A percentile compares a stretch with the other conserved stretches of the same genome.
Conservation (phyloP, 2,797 vertebrate species). For the Glyptemys insculpta region DNA sequence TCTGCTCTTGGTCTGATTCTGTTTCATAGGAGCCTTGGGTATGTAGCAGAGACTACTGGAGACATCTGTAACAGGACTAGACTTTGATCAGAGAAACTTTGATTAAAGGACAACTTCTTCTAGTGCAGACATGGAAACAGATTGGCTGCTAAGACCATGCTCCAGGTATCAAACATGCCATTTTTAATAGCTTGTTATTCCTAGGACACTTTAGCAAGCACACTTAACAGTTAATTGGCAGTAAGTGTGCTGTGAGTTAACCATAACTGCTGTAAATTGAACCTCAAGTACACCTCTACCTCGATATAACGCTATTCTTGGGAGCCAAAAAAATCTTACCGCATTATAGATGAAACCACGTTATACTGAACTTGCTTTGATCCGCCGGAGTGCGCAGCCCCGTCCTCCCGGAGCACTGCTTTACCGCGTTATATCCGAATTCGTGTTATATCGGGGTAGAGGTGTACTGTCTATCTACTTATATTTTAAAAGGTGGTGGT, state of each 20-base stretch:
- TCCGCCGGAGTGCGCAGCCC: too few species aligned
- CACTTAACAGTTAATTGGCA: background rate
- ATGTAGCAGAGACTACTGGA: background rate
- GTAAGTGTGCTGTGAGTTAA: background rate
- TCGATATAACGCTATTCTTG: too few species aligned
- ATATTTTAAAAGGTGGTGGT: fast-evolving
- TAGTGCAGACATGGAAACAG: too few species aligned
- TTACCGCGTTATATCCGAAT: too few species aligned
- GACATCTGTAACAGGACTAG: background rate
- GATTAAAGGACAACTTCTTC: background rate
- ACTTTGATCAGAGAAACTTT: background rate
- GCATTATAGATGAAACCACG: too few species aligned
- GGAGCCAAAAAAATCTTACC: too few species aligned
- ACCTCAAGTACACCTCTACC: background rate
- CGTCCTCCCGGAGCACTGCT: too few species aligned
- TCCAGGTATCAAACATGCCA: background rate
- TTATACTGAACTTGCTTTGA: too few species aligned
- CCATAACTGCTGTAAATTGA: background rate
- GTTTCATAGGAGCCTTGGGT: background rate
- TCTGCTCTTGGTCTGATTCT: too few species aligned
- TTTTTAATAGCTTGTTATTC: background rate
- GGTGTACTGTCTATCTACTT: background rate
- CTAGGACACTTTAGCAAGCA: background rate
- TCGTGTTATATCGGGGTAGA: too few species aligned
- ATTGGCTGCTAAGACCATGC: too few species aligned